Conservation (phyloP, 2,888 invertebrate genomes). For the Stratiomys singularior region DNA sequence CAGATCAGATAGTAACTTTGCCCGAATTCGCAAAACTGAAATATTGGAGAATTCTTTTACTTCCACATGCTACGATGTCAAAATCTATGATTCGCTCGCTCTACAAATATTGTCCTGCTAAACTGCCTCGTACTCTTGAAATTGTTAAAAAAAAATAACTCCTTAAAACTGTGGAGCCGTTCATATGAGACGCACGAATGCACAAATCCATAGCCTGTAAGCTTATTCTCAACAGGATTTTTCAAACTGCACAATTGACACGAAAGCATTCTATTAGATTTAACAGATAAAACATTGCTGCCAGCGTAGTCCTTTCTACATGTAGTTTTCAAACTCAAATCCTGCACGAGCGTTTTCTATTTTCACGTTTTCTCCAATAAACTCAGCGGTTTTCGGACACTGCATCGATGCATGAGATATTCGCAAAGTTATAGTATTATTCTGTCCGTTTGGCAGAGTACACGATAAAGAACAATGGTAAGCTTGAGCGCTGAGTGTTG, state of each 20-base stretch:
- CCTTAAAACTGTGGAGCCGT: not conserved
- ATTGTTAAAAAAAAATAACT: too few relatives aligned
- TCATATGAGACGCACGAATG: not conserved
- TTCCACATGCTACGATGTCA: too few relatives aligned
- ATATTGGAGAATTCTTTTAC: too few relatives aligned
- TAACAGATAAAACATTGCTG: not conserved
- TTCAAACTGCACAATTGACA: not conserved
- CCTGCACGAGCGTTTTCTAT: not conserved
- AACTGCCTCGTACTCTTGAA: too few relatives aligned
- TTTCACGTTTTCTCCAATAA: not conserved
- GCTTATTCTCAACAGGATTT: not conserved
- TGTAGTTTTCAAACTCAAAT: slow-evolving; percentile 3
- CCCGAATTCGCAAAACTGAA: too few relatives aligned
- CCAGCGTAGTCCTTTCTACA: not conserved
- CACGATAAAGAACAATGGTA: not conserved
- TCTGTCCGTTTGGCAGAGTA: not conserved
- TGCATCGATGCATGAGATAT: not conserved
- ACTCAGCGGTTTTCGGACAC: slow-evolving; percentile 1
- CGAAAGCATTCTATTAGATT: not conserved
- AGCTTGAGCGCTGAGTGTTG: not conserved
- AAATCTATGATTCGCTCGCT: too few relatives aligned
- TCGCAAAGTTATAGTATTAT: not conserved
- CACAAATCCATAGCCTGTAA: not conserved
- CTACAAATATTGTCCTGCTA: too few relatives aligned
- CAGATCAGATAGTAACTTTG: too few relatives aligned